Percentiles rank a stretch among this genome's conserved stretches.
phyloP scores from a whole-genome alignment of 2,113 vertebrate species.

The Catharus bicknelli region DNA sequence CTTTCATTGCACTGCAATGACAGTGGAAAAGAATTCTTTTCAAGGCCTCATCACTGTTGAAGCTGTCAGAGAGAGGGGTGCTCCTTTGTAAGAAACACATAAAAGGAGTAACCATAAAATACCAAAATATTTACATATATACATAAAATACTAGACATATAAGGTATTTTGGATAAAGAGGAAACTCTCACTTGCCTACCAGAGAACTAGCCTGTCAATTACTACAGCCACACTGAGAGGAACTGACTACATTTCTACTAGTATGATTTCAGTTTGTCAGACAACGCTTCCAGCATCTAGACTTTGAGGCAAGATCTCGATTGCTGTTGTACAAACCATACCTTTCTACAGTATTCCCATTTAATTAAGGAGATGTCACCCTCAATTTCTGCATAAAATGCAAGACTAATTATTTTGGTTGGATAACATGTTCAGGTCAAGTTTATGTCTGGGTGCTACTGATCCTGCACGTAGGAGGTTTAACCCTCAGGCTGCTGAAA shows the following conservation, averaged over 20 bases:
- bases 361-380: background rate
- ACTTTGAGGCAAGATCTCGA: background rate
- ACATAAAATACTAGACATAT: background rate
- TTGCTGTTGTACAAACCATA: background rate
- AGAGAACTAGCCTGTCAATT: background rate
- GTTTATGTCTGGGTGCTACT: background rate
- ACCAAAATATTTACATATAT: background rate
- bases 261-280: background rate
- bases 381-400: background rate
- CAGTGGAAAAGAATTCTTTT: background rate
- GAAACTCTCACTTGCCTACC: background rate
- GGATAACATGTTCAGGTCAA: background rate
- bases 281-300: background rate
- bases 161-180: background rate
- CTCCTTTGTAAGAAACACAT: background rate
- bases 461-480: background rate
- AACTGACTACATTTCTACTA: background rate
- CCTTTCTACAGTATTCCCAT: background rate
- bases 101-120: background rate
- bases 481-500: background rate
- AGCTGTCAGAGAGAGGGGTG: background rate
- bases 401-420: background rate
- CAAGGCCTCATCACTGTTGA: background rate
- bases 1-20: background rate
- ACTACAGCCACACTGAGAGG: background rate